Evolutionary conservation across 2,113 vertebrate genomes (phyloP).

Genomic region (Pangasianodon hypophthalmus): DNA sequence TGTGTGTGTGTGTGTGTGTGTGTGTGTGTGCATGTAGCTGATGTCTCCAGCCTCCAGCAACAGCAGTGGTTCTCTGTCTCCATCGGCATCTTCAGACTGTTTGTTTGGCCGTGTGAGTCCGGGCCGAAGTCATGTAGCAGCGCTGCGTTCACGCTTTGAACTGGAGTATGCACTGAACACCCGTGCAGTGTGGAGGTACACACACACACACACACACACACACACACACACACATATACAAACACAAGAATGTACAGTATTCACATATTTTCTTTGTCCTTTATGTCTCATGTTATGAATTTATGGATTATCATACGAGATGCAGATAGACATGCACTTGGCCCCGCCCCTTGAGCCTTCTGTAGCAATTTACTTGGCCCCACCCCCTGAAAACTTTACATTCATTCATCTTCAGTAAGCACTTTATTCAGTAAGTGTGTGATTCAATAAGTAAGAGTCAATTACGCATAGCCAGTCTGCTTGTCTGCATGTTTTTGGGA

Average conservation of each 20-base stretch:
- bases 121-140: conserved; percentile 86
- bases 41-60: conserved; percentile 95
- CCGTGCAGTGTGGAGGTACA: conserved; percentile 79
- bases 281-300: not conserved
- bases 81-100: conserved; percentile 88
- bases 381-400: not conserved
- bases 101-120: conserved; percentile 79
- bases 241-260: not conserved
- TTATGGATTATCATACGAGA: not conserved
- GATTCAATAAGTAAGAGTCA: too few relatives aligned
- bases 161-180: conserved; percentile 87
- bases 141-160: conserved; percentile 85
- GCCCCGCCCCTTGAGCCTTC: not conserved
- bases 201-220: conserved; percentile 62
- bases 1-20: conserved; percentile 21
- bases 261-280: too few relatives aligned
- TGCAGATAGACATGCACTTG: not conserved
- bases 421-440: conserved; percentile 29
- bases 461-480: too few relatives aligned
- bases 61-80: conserved; percentile 91
- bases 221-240: not conserved
- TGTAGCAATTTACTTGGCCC: not conserved
- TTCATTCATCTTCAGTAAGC: conserved; percentile 41
- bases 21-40: conserved; percentile 69
- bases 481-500: not conserved